phyloP scores from a whole-genome alignment of 2,797 vertebrate species.

The Halcyon leucocephala region DNA sequence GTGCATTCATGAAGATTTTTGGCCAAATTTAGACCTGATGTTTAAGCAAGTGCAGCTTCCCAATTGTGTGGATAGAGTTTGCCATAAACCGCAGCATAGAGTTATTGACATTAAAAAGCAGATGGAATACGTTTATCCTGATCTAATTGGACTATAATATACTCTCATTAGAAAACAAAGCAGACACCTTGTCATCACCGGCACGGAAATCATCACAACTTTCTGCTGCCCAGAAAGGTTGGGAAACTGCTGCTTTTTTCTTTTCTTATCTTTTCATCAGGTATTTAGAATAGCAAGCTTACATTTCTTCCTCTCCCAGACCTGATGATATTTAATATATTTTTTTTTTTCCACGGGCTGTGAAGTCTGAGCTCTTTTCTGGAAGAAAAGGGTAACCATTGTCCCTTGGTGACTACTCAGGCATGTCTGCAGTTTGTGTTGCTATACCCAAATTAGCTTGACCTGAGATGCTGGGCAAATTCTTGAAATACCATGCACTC shows the following conservation, averaged over 20 bases:
- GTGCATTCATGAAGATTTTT: not conserved
- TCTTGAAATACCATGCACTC: conserved; percentile 5
- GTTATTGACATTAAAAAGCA: conserved; percentile 52
- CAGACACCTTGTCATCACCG: conserved; percentile 35
- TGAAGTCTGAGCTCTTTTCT: conserved; percentile 33
- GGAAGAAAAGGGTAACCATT: conserved; percentile 14
- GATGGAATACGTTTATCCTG: conserved; percentile 58
- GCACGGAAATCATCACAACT: conserved; percentile 39
- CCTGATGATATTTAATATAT: conserved; percentile 35
- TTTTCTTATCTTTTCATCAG: conserved; percentile 12
- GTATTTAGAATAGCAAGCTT: conserved; percentile 34
- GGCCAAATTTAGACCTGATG: not conserved
- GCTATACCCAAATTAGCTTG: not conserved
- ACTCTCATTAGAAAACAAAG: conserved; percentile 63
- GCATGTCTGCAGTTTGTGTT: not conserved
- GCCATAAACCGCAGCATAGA: conserved; percentile 27
- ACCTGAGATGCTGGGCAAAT: not conserved
- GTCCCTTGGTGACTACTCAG: conserved; percentile 10
- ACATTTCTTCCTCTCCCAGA: conserved; percentile 41
- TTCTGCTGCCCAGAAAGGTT: conserved; percentile 28
- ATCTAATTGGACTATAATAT: conserved; percentile 71
- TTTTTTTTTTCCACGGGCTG: conserved; percentile 23
- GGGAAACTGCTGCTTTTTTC: not conserved
- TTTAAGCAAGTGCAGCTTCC: conserved; percentile 14
- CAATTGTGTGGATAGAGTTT: not conserved